Evolutionary conservation across 2,888 invertebrate species (phyloP).

Genomic region (Seira sanloemensis): DNA sequence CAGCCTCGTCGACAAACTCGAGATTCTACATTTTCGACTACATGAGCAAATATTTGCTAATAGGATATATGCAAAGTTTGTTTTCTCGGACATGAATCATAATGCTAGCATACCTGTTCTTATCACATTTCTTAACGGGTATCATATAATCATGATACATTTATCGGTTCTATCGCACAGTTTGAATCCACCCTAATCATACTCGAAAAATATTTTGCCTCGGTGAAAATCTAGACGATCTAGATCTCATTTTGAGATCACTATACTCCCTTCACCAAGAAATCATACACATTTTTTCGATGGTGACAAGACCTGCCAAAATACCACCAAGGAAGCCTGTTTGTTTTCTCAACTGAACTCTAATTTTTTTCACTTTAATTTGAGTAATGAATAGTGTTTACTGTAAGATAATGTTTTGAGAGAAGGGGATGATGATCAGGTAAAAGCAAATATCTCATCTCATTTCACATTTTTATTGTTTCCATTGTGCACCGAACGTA

Average conservation of each 20-base stretch:
- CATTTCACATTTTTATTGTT: not conserved
- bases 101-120: not conserved
- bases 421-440: conserved; percentile 4
- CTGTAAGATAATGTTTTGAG: conserved; percentile 6
- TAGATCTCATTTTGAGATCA: conserved; percentile 39
- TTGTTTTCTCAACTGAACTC: conserved; percentile 22
- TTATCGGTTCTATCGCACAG: conserved; percentile 19
- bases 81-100: not conserved
- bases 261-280: conserved; percentile 50
- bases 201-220: conserved; percentile 16
- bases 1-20: not conserved
- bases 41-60: too few relatives aligned
- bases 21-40: not conserved
- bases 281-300: conserved; percentile 30
- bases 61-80: not conserved
- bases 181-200: conserved; percentile 6
- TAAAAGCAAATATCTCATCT: not conserved
- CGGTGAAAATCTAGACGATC: conserved; percentile 55
- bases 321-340: conserved; percentile 31
- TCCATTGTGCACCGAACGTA: not conserved
- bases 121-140: conserved; percentile 11
- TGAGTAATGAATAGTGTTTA: conserved; percentile 15
- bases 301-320: conserved; percentile 25
- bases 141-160: conserved; percentile 13
- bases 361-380: conserved; percentile 25